Base-by-base conservation (phyloP, 2,888 invertebrate species). In the Ormia ochracea region DNA sequence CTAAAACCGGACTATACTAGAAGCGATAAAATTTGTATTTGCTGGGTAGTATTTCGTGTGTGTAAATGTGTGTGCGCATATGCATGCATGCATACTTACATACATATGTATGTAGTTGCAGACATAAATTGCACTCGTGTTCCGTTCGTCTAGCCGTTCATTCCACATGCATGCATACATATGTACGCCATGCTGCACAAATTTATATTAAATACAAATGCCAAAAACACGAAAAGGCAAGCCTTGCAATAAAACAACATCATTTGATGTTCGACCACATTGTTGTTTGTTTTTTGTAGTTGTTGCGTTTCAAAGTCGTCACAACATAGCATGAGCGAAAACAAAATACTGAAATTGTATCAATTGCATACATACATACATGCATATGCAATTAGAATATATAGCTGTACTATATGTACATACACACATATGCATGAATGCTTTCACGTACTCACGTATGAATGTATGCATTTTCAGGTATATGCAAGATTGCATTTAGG, bases 191-290 rank as follows among this genome's bases (percentile, higher is more conserved):
- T n/a, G n/a, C n/a, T n/a, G n/a, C n/a, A n/a, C n/a, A n/a, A n/a
- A n/a, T n/a, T n/a, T n/a, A n/a, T n/a, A n/a, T n/a, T n/a, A n/a
- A n/a, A n/a, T n/a, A n/a, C n/a, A n/a, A n/a, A 52, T 54, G 54
- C 66, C 52, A 66, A 66, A 61, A 72, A 76, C 26, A 69, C 63
- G 63, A 76, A 76, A 59, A 69, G 48, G 17, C 69, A 63, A 73
- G 66, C 61, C 63, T 78, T 41, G 52, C 41, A 48, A 41, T n/a
- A 78, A 38, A 66, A 43, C 28, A 61, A 78, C 66, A 72, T 43
- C 52, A 23, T 38, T 54, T 68, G 56, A 38, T 38, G n/a, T n/a
- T 73, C 45, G 9, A 17, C 19, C 50, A 59, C n/a, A 17, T 63
- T 70, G 43, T 65, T 56, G 28, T 56, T 48, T 28, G 45, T 17